These are phyloP conservation scores for Eupithecia vulgata DNA, from an alignment of 2,888 invertebrate genomes.

Conservation along the genomic window DNA sequence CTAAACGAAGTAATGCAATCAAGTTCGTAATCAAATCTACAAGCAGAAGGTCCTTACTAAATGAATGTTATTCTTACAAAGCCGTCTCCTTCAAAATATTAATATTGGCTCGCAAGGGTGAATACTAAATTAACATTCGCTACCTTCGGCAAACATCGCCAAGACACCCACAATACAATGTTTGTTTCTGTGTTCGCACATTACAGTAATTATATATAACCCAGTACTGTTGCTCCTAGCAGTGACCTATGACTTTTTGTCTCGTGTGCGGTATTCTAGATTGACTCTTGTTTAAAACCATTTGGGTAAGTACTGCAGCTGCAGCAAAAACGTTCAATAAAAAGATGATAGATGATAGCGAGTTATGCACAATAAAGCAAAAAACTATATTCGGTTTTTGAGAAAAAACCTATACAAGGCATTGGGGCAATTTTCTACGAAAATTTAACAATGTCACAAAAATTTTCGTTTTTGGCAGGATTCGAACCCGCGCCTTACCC, in stretches of 20 bases:
- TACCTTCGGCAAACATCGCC: constrained; percentile 79
- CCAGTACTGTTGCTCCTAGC: constrained; percentile 12
- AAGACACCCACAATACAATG: constrained; percentile 82
- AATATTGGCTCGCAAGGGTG: constrained; percentile 77
- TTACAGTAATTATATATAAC: constrained; percentile 13
- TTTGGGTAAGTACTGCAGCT: not conserved
- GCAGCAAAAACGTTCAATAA: not conserved
- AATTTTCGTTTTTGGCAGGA: too few species aligned
- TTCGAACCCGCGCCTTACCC: too few species aligned
- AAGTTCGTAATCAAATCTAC: constrained; percentile 27
- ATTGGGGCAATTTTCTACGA: too few species aligned
- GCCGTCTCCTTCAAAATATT: constrained; percentile 69
- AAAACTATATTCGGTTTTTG: too few species aligned
- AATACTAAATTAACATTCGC: constrained; percentile 83
- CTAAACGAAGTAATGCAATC: constrained; percentile 18
- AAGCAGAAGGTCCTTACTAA: constrained; percentile 44
- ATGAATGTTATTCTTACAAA: constrained; percentile 61
- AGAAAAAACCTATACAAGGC: too few species aligned
- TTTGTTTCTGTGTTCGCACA: constrained; percentile 76
- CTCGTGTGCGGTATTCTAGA: not conserved
- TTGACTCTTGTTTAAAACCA: not conserved
- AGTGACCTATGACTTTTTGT: not conserved
- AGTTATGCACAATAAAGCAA: too few species aligned
- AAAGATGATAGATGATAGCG: too few species aligned
- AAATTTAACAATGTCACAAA: too few species aligned